A percentile compares a stretch with the other conserved stretches of the same genome.
Evolutionary conservation across 2,888 invertebrate genomes (phyloP).

Genomic region (Cabera pusaria): DNA sequence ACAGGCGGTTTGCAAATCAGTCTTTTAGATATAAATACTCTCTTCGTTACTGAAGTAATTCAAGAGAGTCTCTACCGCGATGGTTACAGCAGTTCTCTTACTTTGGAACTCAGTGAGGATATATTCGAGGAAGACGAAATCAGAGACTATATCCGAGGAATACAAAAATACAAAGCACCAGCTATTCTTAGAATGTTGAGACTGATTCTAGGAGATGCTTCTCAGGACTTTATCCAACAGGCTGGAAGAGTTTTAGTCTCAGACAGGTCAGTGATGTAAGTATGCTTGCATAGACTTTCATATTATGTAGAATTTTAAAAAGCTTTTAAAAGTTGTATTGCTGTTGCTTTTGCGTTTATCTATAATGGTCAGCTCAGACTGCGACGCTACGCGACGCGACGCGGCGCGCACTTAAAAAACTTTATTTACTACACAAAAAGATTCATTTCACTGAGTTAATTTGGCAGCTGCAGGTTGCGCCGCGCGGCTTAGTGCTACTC

Average conservation of each 20-base stretch:
- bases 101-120: conserved; percentile 42
- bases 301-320: too few species aligned
- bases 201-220: conserved; percentile 42
- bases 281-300: too few species aligned
- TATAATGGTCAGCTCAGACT: too few species aligned
- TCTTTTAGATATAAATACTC: conserved; percentile 56
- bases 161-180: conserved; percentile 61
- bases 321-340: too few species aligned
- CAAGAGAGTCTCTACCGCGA: conserved; percentile 66
- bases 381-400: too few species aligned
- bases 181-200: conserved; percentile 61
- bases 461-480: too few species aligned
- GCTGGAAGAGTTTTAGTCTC: conserved; percentile 50
- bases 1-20: conserved; percentile 37
- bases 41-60: conserved; percentile 65
- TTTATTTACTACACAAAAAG: too few species aligned
- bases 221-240: conserved; percentile 50
- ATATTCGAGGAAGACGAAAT: conserved; percentile 51
- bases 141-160: conserved; percentile 48
- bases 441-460: too few species aligned
- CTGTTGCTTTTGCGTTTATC: too few species aligned
- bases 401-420: too few species aligned
- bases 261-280: conserved; percentile 54
- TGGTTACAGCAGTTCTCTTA: conserved; percentile 39
- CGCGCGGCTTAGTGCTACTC: too few species aligned